Conservation (phyloP, 2,113 vertebrate genomes). For the Oryzias melastigma region DNA sequence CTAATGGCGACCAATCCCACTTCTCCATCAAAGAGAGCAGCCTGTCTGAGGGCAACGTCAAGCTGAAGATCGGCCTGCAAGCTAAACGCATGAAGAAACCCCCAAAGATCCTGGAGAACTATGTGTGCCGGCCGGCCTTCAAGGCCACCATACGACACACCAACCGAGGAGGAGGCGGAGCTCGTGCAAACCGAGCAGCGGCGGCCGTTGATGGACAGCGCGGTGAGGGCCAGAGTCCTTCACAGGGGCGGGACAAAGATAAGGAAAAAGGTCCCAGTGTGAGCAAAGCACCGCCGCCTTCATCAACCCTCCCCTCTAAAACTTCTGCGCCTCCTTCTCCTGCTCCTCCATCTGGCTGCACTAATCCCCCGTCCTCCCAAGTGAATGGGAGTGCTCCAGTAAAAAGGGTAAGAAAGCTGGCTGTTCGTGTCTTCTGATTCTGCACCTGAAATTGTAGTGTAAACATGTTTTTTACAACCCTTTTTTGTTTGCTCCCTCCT, state of each 20-base stretch:
- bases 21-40: slow-evolving; percentile 96
- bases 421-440: slow-evolving; percentile 14
- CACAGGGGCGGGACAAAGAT: slow-evolving; percentile 69
- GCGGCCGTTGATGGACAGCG: slow-evolving; percentile 46
- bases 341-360: slow-evolving; percentile 49
- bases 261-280: slow-evolving; percentile 66
- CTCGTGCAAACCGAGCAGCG: slow-evolving; percentile 62
- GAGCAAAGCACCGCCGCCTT: slow-evolving; percentile 58
- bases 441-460: slow-evolving; percentile 10
- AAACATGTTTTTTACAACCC: not conserved
- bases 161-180: slow-evolving; percentile 59
- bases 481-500: too few relatives aligned
- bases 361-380: slow-evolving; percentile 55
- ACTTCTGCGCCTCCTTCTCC: slow-evolving; percentile 58
- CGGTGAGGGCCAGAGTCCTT: slow-evolving; percentile 55
- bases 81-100: slow-evolving; percentile 97
- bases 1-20: slow-evolving; percentile 76
- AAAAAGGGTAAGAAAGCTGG: slow-evolving; percentile 67
- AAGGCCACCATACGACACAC: slow-evolving; percentile 86
- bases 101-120: slow-evolving; percentile 97
- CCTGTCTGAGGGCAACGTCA: slow-evolving; percentile 92
- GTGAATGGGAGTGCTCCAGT: slow-evolving; percentile 68
- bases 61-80: slow-evolving; percentile 95
- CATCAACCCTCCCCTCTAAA: slow-evolving; percentile 52
- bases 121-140: slow-evolving; percentile 95